Evolutionary conservation across 2,888 invertebrate species (phyloP), one percentile per base, ranked within the genome.

Genomic region (Chymomyza amoena): DNA sequence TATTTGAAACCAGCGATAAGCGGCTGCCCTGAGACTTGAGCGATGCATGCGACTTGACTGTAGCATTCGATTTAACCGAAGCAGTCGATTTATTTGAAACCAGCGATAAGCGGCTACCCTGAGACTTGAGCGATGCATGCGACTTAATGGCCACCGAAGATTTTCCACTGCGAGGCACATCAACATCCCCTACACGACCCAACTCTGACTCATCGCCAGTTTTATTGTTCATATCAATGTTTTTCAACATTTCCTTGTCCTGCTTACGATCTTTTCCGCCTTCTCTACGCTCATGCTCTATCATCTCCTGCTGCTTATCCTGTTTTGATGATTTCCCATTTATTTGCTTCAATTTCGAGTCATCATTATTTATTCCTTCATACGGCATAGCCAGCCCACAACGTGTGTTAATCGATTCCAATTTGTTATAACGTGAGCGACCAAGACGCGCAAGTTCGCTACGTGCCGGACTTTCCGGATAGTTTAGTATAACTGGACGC

Each of bases 401-500:
- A 6, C 68, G 63, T 18, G 61, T 6, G 0, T 67, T 32, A 1
- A 16, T 1, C 4, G 39, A 13, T 45, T 4, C 57, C 57, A 6
- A 59, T 13, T 18, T 72, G 66, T 18, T 7, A 7, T 16, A 18
- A 18, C 6, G 39, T 63, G 32, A 1, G 18, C 13, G 57, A 16
- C 60, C 60, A 18, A 32, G 45, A 15, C 54, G 25, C 13, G 60
- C n/a, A 10, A 16, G 2, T n/a, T n/a, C 60, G 2, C 16, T n/a
- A 25, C 39, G 65, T 3, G 71, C 67, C 1, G 68, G 71, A 25
- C 61, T 6, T 39, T 75, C 71, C 28, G 68, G 0, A 5, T 75
- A 75, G 39, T 75, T 68, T 0, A 64, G 28, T 3, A 66, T 68
- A 1, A 75, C 75, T 0, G 75, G 75, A 39, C 76, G 75, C 75